Conservation (phyloP, 2,888 invertebrate genomes). For the Drosophila leonis region DNA sequence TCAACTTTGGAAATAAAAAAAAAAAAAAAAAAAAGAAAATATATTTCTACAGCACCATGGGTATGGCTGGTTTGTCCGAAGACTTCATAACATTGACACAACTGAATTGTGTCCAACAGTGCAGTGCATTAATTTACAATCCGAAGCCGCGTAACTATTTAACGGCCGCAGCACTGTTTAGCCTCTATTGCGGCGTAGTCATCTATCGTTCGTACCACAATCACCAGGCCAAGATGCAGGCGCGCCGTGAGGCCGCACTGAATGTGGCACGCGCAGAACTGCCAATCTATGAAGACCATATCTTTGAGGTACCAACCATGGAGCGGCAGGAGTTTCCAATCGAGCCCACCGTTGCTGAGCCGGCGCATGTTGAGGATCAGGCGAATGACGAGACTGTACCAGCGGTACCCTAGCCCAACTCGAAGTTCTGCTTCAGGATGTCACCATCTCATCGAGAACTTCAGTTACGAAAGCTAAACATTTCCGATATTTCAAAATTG, state of each 20-base stretch:
- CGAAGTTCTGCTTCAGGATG: not conserved
- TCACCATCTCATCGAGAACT: not conserved
- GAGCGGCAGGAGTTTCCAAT: conserved; percentile 8
- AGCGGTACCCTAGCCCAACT: not conserved
- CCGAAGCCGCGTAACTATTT: conserved; percentile 29
- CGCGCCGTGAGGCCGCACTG: not conserved
- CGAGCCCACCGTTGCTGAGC: not conserved
- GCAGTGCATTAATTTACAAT: conserved; percentile 18
- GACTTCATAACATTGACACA: conserved; percentile 34
- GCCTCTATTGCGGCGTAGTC: conserved; percentile 45
- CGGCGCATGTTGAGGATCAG: not conserved
- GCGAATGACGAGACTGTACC: not conserved
- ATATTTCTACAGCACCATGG: not conserved
- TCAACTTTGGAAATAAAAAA: not conserved
- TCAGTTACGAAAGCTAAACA: not conserved
- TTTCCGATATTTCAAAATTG: not conserved
- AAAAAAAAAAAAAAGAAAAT: conserved; percentile 4
- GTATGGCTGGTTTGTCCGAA: conserved; percentile 28
- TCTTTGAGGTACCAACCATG: conserved; percentile 10
- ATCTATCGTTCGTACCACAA: conserved; percentile 37
- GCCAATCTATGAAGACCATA: not conserved
- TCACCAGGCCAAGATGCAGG: not conserved
- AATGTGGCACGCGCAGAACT: conserved; percentile 6
- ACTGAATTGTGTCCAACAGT: conserved; percentile 32
- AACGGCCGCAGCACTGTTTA: conserved; percentile 22